These are phyloP conservation scores for Sturnira hondurensis DNA, from an alignment of 2,113 vertebrate species.

Conservation along the genomic window DNA sequence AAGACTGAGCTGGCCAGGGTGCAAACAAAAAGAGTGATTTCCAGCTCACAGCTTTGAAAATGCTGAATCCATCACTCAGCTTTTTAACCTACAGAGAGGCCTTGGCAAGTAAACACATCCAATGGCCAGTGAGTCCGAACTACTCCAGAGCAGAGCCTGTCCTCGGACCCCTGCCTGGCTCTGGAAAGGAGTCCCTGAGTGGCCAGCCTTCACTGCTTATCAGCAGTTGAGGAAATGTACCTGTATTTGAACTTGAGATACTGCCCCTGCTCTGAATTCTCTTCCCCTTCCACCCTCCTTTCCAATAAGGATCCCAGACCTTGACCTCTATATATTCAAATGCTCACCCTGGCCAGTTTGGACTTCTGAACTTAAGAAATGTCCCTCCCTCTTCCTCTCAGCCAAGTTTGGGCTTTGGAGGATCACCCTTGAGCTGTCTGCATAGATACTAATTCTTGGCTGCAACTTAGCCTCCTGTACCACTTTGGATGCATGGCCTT, in stretches of 20 bases:
- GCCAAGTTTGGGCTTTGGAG: neutral
- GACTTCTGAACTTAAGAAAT: neutral
- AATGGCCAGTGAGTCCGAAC: too few relatives aligned
- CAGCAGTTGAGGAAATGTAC: rapidly evolving
- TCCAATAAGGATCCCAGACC: neutral
- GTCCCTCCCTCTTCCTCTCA: neutral
- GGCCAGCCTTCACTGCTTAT: too few relatives aligned
- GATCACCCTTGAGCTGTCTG: neutral
- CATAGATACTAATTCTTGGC: neutral
- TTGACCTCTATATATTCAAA: neutral
- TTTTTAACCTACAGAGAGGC: neutral
- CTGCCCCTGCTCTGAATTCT: neutral
- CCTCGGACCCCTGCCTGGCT: neutral
- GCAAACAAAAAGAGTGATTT: neutral
- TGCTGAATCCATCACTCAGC: neutral
- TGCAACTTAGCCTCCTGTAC: neutral
- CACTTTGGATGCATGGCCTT: neutral
- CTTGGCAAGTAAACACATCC: neutral
- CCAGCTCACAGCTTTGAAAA: neutral
- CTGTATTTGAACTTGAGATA: neutral
- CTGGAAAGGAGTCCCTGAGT: neutral
- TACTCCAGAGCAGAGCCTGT: rapidly evolving
- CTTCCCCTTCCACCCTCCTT: neutral
- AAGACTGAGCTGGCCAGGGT: neutral
- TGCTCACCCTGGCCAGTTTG: neutral